A percentile compares a stretch with the other conserved stretches of the same genome.
These are phyloP conservation scores for Pogonophryne albipinna DNA, from an alignment of 2,797 vertebrate species.

Conservation along the genomic window DNA sequence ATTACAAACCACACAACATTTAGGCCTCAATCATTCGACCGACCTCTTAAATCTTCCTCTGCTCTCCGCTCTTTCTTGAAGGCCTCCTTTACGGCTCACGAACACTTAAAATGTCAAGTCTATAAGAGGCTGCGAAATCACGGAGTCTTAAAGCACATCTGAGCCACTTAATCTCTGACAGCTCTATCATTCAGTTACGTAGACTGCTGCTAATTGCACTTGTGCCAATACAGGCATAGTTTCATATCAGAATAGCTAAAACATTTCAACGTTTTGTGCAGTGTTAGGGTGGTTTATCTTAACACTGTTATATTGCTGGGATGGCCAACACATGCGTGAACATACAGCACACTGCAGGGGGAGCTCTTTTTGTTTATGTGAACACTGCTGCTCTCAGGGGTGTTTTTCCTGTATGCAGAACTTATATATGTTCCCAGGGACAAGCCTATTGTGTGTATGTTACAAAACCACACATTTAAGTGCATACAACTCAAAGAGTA, in stretches of 20 bases:
- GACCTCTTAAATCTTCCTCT: constrained; percentile 37
- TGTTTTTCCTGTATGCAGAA: constrained; percentile 11
- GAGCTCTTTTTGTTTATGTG: constrained; percentile 51
- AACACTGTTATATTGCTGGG: not conserved
- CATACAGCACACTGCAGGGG: constrained; percentile 54
- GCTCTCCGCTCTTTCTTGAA: constrained; percentile 44
- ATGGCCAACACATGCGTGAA: constrained; percentile 13
- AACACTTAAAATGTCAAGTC: constrained; percentile 54
- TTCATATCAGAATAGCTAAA: not conserved
- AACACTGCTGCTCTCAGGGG: not conserved
- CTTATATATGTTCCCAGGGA: constrained; percentile 11
- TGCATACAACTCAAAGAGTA: not conserved
- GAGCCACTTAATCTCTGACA: constrained; percentile 58
- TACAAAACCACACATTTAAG: not conserved
- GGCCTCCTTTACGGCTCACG: constrained; percentile 56
- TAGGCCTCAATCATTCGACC: constrained; percentile 32
- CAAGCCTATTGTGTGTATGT: not conserved
- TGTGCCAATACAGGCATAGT: constrained; percentile 6
- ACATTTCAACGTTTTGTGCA: not conserved
- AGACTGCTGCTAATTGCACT: constrained; percentile 43
- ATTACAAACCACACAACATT: constrained; percentile 23
- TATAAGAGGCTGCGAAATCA: constrained; percentile 52
- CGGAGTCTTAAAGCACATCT: constrained; percentile 51
- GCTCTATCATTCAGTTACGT: constrained; percentile 55
- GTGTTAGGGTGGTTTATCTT: constrained; percentile 3